Base-by-base conservation (phyloP, 2,113 vertebrate genomes). In the Falcunculus frontatus region DNA sequence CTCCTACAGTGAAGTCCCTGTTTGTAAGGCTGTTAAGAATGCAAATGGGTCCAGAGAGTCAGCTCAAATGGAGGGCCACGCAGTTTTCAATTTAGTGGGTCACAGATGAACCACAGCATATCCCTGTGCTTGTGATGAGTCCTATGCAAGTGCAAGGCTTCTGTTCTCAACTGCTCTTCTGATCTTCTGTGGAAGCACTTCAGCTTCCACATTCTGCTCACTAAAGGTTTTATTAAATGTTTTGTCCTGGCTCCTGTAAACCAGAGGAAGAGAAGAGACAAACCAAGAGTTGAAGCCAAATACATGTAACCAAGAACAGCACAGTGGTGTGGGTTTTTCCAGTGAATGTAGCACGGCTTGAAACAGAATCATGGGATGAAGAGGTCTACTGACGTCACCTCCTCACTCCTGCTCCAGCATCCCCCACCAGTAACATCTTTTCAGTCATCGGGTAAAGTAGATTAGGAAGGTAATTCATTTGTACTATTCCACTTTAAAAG, bases 291-390 rank as follows among this genome's bases (percentile, higher is more conserved):
- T 67, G 64, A 90, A 81, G 47, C 11, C 41, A 57, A 92, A 79
- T 25, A 32, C 22, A 15, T 0, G 0, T 37, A 53, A 37, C 21
- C 27, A 35, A 57, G 41, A 47, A 49, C 5, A n/a, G 16, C 37
- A 53, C 7, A 37, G 22, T 5, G 25, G 10, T 29, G 16, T 19
- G 0, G 0, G 3, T 5, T 30, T 77, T 74, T 62, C 50, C 52
- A 53, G 4, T 19, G 8, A n/a, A 73, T 39, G 16, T 6, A 83
- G 19, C 46, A 74, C 9, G 17, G 17, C 26, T 59, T 89, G 80
- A 92, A 77, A 26, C 26, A 87, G 23, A 73, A 26, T 13, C 8
- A 49, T 3, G 11, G 33, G 27, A 46, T 53, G 33, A 75, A 70
- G 35, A 88, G 5, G 27, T 70, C 55, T 32, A 33, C 27, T 50